A percentile compares a stretch with the other conserved stretches of the same genome.
These are phyloP conservation scores for Urocolius indicus DNA, from an alignment of 2,113 vertebrate species.

Conservation along the genomic window DNA sequence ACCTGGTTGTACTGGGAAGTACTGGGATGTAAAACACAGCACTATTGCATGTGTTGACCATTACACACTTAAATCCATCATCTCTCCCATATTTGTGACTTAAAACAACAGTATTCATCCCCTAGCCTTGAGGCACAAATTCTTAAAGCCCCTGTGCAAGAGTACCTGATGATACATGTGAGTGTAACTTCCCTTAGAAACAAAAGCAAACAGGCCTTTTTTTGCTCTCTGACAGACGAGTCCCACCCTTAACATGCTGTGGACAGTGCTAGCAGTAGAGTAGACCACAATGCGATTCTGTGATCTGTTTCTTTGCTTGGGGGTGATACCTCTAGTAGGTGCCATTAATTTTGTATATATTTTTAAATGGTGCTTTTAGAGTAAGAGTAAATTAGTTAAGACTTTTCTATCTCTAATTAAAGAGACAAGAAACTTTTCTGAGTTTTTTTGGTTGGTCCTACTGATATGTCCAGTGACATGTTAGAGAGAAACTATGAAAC, in stretches of 20 bases:
- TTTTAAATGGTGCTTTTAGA: slow-evolving; percentile 26
- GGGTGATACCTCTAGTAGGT: neutral
- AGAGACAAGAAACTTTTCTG: neutral
- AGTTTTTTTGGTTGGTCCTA: neutral
- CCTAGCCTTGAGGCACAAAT: neutral
- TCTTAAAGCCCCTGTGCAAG: neutral
- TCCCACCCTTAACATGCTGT: neutral
- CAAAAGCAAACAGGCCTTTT: neutral
- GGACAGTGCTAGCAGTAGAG: neutral
- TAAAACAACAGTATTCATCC: neutral
- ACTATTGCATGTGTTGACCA: neutral
- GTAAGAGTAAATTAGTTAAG: neutral
- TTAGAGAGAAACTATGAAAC: neutral
- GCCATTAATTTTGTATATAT: neutral
- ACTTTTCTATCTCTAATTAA: neutral
- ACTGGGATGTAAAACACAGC: neutral
- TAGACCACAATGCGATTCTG: neutral
- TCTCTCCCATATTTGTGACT: neutral
- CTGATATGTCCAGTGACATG: neutral
- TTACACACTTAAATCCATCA: neutral
- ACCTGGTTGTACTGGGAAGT: neutral
- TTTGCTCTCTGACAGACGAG: neutral
- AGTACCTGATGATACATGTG: neutral
- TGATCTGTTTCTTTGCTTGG: slow-evolving; percentile 25
- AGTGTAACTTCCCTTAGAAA: slow-evolving; percentile 36